phyloP scores from a whole-genome alignment of 2,888 invertebrate species.

The Seira musarum region DNA sequence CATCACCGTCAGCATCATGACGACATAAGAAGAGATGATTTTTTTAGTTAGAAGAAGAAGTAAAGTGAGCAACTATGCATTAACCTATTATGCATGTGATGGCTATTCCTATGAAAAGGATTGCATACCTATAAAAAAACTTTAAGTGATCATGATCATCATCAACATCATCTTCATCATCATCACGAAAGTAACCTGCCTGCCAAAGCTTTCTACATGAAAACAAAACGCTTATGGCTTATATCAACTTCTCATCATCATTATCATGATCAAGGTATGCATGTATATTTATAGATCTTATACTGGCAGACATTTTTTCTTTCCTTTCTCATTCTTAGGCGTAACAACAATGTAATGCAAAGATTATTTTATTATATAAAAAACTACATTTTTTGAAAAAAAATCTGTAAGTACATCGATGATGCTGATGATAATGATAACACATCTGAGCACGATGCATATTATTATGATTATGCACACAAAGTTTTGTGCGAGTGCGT shows the following conservation, averaged over 20 bases:
- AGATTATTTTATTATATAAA: conserved; percentile 47
- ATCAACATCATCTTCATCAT: conserved; percentile 34
- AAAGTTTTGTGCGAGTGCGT: neutral
- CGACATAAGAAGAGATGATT: conserved; percentile 49
- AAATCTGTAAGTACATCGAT: conserved; percentile 2
- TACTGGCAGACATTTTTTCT: neutral
- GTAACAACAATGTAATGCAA: conserved; percentile 31
- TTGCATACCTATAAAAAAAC: conserved; percentile 30
- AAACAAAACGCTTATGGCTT: conserved; percentile 12
- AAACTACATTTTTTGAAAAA: conserved; percentile 12
- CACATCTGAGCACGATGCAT: conserved; percentile 37
- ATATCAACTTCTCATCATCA: conserved; percentile 14
- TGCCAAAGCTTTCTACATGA: conserved; percentile 26
- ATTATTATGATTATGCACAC: neutral
- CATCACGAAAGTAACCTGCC: conserved; percentile 52
- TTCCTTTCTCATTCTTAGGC: neutral
- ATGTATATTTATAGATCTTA: conserved; percentile 18
- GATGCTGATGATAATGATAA: conserved; percentile 27
- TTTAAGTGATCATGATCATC: conserved; percentile 36
- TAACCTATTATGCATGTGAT: conserved; percentile 41
- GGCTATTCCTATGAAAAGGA: conserved; percentile 5
- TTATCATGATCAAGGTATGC: conserved; percentile 13
- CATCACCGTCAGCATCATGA: conserved; percentile 24
- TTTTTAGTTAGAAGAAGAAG: conserved; percentile 20
- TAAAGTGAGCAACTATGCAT: conserved; percentile 18